These are phyloP conservation scores for Apamea monoglypha DNA, from an alignment of 2,888 invertebrate genomes.

Conservation along the genomic window DNA sequence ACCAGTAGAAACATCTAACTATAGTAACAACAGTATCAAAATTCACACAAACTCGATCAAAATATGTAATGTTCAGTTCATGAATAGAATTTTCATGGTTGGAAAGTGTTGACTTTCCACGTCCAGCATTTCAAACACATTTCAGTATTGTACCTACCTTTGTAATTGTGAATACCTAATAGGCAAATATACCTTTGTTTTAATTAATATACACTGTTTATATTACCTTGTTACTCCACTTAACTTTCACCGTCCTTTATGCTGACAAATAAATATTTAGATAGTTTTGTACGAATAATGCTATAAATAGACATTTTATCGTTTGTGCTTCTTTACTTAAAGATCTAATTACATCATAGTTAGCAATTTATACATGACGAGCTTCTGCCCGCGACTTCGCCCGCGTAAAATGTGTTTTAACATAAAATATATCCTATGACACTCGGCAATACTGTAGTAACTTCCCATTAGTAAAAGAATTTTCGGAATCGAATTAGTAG, in stretches of 20 bases:
- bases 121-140: constrained; percentile 6
- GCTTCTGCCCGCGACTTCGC: background rate
- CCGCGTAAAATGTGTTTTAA: background rate
- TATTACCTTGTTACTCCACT: background rate
- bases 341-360: background rate
- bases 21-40: background rate
- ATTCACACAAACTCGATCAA: constrained; percentile 3
- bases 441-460: background rate
- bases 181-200: constrained; percentile 11
- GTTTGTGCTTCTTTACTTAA: background rate
- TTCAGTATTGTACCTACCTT: constrained; percentile 7
- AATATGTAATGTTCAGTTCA: constrained; percentile 4
- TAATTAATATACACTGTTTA: constrained; percentile 9
- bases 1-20: background rate
- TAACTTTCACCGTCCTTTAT: background rate
- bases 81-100: constrained; percentile 18
- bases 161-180: background rate
- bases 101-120: too few relatives aligned
- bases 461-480: background rate
- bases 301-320: background rate
- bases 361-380: background rate
- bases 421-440: background rate
- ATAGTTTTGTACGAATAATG: constrained; percentile 10
- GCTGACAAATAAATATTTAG: constrained; percentile 16
- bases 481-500: background rate